Conservation (phyloP, 2,797 vertebrate genomes). For the Microctenopoma steveboyesi region DNA sequence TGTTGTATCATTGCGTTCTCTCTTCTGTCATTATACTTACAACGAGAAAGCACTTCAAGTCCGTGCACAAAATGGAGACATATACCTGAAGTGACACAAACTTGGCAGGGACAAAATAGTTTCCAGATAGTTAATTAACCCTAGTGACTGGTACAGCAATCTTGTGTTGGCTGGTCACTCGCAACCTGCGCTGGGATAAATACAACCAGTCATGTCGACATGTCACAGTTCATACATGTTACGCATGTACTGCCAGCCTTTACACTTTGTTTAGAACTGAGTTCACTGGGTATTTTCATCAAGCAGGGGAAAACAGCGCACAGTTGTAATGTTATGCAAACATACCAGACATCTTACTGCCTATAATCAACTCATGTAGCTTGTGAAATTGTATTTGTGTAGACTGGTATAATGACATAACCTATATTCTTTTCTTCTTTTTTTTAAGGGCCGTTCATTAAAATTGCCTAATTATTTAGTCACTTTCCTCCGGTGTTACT, state of each 20-base stretch:
- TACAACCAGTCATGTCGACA: constrained; percentile 78
- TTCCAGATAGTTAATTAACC: constrained; percentile 85
- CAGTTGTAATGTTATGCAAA: constrained; percentile 61
- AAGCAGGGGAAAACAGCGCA: constrained; percentile 40
- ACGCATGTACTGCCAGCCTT: constrained; percentile 56
- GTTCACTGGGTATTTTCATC: constrained; percentile 70
- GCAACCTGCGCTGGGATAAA: constrained; percentile 69
- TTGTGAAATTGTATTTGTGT: constrained; percentile 41
- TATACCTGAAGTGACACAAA: constrained; percentile 85
- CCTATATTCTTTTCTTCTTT: constrained; percentile 8
- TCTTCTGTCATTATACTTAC: constrained; percentile 73
- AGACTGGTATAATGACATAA: constrained; percentile 22
- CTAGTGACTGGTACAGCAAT: constrained; percentile 61
- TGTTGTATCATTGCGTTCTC: constrained; percentile 61
- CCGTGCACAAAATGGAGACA: constrained; percentile 76
- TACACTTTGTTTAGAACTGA: constrained; percentile 73
- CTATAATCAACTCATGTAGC: constrained; percentile 53
- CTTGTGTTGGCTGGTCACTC: constrained; percentile 63
- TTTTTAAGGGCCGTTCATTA: neutral
- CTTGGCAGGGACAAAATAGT: constrained; percentile 80
- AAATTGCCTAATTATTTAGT: neutral
- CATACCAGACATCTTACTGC: constrained; percentile 44
- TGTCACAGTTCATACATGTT: constrained; percentile 80
- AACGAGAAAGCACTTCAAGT: constrained; percentile 63
- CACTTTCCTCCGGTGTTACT: neutral